Conservation (phyloP, 92 coral and sea anemone genomes). For the Bergia puertoricense region DNA sequence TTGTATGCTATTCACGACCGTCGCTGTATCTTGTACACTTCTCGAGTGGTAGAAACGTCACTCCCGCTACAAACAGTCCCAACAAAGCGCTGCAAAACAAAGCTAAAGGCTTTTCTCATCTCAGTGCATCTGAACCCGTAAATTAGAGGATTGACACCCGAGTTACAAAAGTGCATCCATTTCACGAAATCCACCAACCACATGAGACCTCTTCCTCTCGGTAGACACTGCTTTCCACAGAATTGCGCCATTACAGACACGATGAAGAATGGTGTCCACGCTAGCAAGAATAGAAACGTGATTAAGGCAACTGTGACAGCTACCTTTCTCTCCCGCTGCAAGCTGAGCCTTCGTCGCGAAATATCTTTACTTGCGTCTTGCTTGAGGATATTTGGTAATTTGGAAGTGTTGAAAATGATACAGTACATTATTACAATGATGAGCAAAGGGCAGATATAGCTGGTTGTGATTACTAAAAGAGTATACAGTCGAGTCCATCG, state of each 20-base stretch:
- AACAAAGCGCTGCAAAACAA: not conserved
- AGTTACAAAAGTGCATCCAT: constrained; percentile 89
- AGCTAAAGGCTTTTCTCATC: constrained; percentile 67
- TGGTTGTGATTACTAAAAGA: constrained; percentile 48
- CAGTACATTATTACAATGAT: constrained; percentile 52
- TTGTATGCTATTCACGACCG: not conserved
- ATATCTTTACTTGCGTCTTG: constrained; percentile 13
- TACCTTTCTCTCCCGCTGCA: constrained; percentile 63
- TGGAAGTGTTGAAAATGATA: constrained; percentile 62
- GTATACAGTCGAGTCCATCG: constrained; percentile 30
- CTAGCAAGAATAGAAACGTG: constrained; percentile 64
- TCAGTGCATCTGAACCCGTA: constrained; percentile 72
- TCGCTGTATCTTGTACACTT: not conserved
- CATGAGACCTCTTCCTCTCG: constrained; percentile 1
- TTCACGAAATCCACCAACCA: constrained; percentile 65
- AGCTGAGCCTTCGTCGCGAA: constrained; percentile 16
- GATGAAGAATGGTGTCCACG: constrained; percentile 76
- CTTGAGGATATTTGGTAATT: constrained; percentile 51
- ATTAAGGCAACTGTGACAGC: constrained; percentile 65
- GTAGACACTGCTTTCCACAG: constrained; percentile 40
- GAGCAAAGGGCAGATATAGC: constrained; percentile 57
- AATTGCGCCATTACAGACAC: constrained; percentile 64
- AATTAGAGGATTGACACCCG: constrained; percentile 75
- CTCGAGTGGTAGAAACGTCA: not conserved
- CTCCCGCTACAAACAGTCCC: not conserved